Evolutionary conservation across 1,140 invertebrate species (phyloP).

Genomic region (Riptortus pedestris): DNA sequence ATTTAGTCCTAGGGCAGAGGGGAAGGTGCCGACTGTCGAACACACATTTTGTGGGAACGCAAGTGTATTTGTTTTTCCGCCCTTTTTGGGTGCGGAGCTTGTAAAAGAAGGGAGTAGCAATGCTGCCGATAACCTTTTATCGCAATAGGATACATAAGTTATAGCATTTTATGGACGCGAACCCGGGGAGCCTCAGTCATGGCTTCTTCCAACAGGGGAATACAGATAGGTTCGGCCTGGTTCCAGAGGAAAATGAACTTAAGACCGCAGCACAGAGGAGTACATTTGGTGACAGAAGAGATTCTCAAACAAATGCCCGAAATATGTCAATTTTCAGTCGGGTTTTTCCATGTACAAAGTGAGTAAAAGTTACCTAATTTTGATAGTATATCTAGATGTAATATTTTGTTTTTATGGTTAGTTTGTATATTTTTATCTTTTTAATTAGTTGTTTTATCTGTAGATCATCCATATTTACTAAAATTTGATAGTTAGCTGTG

Average conservation of each 20-base stretch:
- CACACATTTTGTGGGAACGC: background rate
- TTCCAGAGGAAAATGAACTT: slow-evolving; percentile 93
- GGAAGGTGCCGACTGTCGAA: background rate
- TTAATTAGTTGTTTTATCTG: slow-evolving; percentile 13
- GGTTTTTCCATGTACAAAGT: slow-evolving; percentile 93
- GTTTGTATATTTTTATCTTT: background rate
- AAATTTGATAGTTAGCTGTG: too few relatives aligned
- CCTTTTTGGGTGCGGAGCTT: background rate
- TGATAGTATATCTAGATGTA: background rate
- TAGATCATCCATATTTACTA: too few relatives aligned
- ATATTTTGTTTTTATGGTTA: background rate
- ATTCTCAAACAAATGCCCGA: slow-evolving; percentile 86
- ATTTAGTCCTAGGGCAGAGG: slow-evolving; percentile 15
- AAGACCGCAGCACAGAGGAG: slow-evolving; percentile 83
- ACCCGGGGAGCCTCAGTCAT: slow-evolving; percentile 39
- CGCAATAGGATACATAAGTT: slow-evolving; percentile 4
- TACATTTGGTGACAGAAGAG: slow-evolving; percentile 90
- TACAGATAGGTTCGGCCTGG: slow-evolving; percentile 89
- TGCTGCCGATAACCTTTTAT: background rate
- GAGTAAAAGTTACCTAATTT: slow-evolving; percentile 41
- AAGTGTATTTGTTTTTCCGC: background rate
- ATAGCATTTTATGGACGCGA: slow-evolving; percentile 32
- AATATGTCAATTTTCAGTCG: slow-evolving; percentile 81
- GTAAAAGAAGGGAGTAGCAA: background rate
- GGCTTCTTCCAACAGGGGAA: slow-evolving; percentile 74